phyloP scores from a whole-genome alignment of 2,797 vertebrate genomes.

The Spea hammondii region DNA sequence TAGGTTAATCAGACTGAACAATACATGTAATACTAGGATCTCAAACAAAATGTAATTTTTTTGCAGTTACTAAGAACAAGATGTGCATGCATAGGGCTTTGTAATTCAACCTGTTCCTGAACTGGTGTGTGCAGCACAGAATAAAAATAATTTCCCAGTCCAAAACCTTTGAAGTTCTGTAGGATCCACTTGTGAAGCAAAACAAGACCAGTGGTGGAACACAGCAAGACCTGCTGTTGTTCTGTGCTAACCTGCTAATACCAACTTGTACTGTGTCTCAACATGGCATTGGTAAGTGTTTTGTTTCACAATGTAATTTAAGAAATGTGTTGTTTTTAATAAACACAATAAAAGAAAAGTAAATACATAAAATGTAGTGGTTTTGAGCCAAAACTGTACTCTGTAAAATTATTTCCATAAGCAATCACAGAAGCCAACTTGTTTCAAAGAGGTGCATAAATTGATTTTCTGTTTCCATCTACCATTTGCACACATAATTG shows the following conservation, averaged over 20 bases:
- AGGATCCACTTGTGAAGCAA: not conserved
- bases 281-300: not conserved
- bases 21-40: not conserved
- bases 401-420: not conserved
- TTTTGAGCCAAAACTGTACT: not conserved
- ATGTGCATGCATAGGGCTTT: not conserved
- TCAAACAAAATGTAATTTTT: not conserved
- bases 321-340: not conserved
- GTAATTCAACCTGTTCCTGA: constrained; percentile 6
- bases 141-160: constrained; percentile 8
- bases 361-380: not conserved
- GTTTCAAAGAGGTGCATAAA: not conserved
- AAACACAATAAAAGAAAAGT: not conserved
- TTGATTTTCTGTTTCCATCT: not conserved
- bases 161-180: constrained; percentile 17
- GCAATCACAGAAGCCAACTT: not conserved
- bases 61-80: not conserved
- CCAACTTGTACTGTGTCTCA: not conserved
- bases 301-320: not conserved
- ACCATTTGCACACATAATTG: not conserved
- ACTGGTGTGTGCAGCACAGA: constrained; percentile 6
- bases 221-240: constrained; percentile 13
- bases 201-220: constrained; percentile 12
- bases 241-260: constrained; percentile 15
- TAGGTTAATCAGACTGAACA: no score